Base-by-base conservation (phyloP, 2,888 invertebrate species). In the Conistra vaccinii region DNA sequence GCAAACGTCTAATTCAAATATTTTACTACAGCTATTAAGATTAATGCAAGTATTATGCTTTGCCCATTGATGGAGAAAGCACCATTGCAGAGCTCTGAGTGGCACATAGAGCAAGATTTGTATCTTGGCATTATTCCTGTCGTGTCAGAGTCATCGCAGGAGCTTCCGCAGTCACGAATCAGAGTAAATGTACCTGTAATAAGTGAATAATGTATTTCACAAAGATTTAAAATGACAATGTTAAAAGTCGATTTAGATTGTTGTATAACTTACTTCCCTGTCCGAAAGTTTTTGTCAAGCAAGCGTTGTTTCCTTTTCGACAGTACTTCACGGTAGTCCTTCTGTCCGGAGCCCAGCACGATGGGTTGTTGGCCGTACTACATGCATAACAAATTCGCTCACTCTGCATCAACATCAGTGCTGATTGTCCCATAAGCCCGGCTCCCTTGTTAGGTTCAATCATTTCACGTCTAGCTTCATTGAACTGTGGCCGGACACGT, bases 281-380 rank as follows among this genome's bases (percentile, higher is more conserved):
- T 69, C 88, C 88, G 65, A 91, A 93, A 39, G 88, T 90, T 87
- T 94, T 95, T 0, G 91, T 93, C 1, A 95, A 80, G 81, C 96
- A 96, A 1, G 92, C 88, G 9, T 91, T 87, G 69, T 93, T 91
- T 48, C 90, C 91, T 80, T 83, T 86, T 2, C 86, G 88, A 79
- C 96, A 96, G 83, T 95, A 95, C 80, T 96, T 96, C 3, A 95
- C 91, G 2, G 93, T 92, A 2, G 96, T 96, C 67, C 75, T 87
- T 76, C 89, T 90, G 72, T 92, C 88, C 20, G 95, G 95, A 29
- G 85, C 69, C 91, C 90, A 90, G 80, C 96, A 96, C 35, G 90
- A 88, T 7, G 92, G 91, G 67, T 95, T 93, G 62, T 83, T 92
- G 10, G 90, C 89, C 55, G 92, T 92, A 61, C 92, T 94, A 73